Percentiles rank a stretch among this genome's conserved stretches.
Evolutionary conservation across 2,797 vertebrate genomes (phyloP).

Genomic region (Lacerta agilis): DNA sequence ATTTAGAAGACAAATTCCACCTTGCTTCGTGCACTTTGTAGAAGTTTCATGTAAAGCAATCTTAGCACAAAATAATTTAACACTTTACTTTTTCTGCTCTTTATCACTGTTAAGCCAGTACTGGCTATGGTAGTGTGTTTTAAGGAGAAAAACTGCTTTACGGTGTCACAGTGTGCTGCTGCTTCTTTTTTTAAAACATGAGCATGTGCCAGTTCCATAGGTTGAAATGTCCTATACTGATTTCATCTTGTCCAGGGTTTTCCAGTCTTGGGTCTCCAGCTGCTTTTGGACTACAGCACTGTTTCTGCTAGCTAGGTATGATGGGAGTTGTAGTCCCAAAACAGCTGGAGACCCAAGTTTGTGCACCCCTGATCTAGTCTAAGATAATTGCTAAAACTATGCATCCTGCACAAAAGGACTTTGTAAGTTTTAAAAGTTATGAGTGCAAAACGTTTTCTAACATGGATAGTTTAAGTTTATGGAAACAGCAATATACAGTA

Average conservation of each 20-base stretch:
- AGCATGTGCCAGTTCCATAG: conserved; percentile 15
- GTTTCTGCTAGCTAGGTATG: no score
- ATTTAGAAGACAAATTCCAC: conserved; percentile 39
- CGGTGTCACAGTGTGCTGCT: conserved; percentile 6
- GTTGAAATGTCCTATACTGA: neutral
- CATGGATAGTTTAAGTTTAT: neutral
- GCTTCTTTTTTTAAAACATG: neutral
- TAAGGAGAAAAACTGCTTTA: conserved; percentile 7
- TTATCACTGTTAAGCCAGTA: neutral
- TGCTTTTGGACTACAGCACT: no score
- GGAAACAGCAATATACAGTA: neutral
- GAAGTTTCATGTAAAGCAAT: conserved; percentile 7
- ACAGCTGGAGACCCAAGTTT: no score
- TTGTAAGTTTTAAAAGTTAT: neutral
- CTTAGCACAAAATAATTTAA: conserved; percentile 4
- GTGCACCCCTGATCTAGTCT: neutral
- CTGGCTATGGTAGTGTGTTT: neutral
- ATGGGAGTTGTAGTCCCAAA: no score
- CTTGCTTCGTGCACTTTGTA: conserved; percentile 29
- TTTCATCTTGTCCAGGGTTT: neutral
- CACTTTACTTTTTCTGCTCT: conserved; percentile 6
- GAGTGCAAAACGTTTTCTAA: neutral
- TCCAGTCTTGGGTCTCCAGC: no score
- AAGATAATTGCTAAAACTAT: conserved; percentile 12
- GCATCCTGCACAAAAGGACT: conserved; percentile 8